Percentiles rank a stretch among this genome's conserved stretches.
These are phyloP conservation scores for Caenorhabditis zanzibari DNA, from an alignment of 2,888 invertebrate genomes.

Conservation along the genomic window DNA sequence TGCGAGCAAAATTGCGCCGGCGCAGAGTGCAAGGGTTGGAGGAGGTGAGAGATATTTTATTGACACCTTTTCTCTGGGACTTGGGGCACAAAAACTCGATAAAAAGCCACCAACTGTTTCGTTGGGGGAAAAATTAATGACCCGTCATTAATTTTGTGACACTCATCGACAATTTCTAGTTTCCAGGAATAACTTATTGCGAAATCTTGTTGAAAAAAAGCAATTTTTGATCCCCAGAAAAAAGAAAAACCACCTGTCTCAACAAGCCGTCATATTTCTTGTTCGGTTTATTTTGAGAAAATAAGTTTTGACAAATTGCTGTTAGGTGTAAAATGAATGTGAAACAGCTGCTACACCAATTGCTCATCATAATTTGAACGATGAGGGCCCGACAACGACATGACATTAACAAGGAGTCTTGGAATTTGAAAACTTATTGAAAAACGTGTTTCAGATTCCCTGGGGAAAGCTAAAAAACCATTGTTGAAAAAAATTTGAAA, in stretches of 20 bases:
- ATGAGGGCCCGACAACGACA: no score
- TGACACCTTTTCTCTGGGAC: slow-evolving; percentile 24
- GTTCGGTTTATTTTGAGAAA: not conserved
- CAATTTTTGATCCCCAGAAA: not conserved
- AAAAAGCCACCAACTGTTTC: slow-evolving; percentile 23
- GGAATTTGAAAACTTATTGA: no score
- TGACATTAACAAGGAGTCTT: no score
- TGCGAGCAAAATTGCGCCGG: slow-evolving; percentile 27
- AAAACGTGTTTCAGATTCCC: no score
- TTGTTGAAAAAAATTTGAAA: no score
- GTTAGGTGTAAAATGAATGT: slow-evolving; percentile 4
- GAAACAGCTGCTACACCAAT: slow-evolving; percentile 1
- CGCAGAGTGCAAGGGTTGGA: slow-evolving; percentile 46
- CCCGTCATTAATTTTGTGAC: slow-evolving; percentile 1
- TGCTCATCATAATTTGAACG: not conserved
- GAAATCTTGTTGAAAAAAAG: not conserved
- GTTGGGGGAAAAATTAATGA: slow-evolving; percentile 29
- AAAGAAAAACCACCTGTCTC: slow-evolving; percentile 25
- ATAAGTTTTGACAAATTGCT: slow-evolving; percentile 32
- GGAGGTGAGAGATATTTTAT: slow-evolving; percentile 40
- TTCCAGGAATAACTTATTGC: no score
- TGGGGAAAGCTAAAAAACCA: no score
- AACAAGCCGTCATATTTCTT: slow-evolving; percentile 6
- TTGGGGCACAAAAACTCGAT: no score
- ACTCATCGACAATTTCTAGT: no score